Base-by-base conservation (phyloP, 2,888 invertebrate genomes). In the Drosophila longiperda region DNA sequence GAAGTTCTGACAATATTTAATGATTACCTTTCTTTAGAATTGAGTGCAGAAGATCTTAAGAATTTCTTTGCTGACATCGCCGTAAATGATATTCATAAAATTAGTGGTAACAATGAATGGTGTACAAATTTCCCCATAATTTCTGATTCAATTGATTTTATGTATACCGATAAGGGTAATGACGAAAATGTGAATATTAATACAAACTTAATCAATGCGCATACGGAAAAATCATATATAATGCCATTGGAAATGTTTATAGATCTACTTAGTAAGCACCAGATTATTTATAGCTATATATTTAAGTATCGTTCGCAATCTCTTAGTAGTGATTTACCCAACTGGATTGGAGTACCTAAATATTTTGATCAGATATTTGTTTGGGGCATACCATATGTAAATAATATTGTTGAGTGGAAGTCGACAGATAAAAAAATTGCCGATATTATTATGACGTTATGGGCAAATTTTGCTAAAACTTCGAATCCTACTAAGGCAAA, bases 311-410 rank as follows among this genome's bases (percentile, higher is more conserved):
- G 96, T 79, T 96, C 96, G 0, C 95, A 95, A 83, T 96, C 96
- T 0, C 93, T 94, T 55, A 94, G 94, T 53, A 95, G 95, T 36
- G 95, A 95, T 59, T 94, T 97, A 33, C 96, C 97, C 0, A 95
- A 95, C 53, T 97, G 97, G 97, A 95, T 96, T 0, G 95, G 95
- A 23, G 97, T 97, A 0, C 97, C 97, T 1, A 97, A 97, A 91
- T 95, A 96, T 92, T 97, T 95, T 80, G 97, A 97, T 92, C 94
- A 97, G 75, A 96, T 97, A 57, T 97, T 96, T 90, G 95, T 96
- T 8, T 97, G 97, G 94, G 97, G 97, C 1, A 94, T 97, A 86
- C 97, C 97, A 0, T 95, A 96, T 91, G 95, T 96, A 94, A 94
- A 94, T 8, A 92, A 94, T 75, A 93, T 94, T 59, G 94, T 94